Evolutionary conservation across 2,888 invertebrate genomes (phyloP), one percentile per base, ranked within the genome.

Genomic region (Andricus curvator): DNA sequence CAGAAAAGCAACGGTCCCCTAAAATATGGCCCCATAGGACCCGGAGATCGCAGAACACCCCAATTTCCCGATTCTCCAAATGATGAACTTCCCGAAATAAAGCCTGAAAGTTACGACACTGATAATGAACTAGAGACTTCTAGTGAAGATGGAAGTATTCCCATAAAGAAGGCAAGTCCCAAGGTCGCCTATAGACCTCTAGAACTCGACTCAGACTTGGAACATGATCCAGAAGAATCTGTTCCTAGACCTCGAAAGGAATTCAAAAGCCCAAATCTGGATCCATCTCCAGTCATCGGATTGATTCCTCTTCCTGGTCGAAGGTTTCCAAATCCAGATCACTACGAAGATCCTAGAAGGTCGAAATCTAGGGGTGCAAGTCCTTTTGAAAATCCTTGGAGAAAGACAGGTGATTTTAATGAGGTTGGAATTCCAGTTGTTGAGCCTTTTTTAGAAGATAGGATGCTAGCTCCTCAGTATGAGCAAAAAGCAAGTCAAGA

Each of bases 391-490:
- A 44, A 81, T 64, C 41, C 82, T 20, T 83, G 81, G 33, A 87
- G 70, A 3, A 74, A 37, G 51, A 74, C 56, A 62, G 92, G 92
- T 0, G 89, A 93, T 81, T 93, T 93, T 68, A 93, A 93, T 70
- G 91, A 92, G 87, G 83, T 93, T 70, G 92, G 92, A 4, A 91
- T 93, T 81, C 92, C 92, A 2, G 84, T 90, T 25, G 78, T 88
- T 4, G 83, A 88, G 17, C 78, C 82, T 25, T 76, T 79, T 74
- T 81, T 79, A 2, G 79, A 83, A 13, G 80, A 84, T 11, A 44
- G 80, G 1, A 82, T 83, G 48, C 81, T 84, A 74, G 60, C 51
- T 44, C 25, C 70, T 15, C 84, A 81, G 29, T 80, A 77, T 22
- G 88, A 87, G 77, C 80, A 84, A 13, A 85, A 84, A 44, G 74